Percentiles rank a stretch among this genome's conserved stretches.
Conservation (phyloP, 2,797 vertebrate species). For the Halcyon chelicuti region DNA sequence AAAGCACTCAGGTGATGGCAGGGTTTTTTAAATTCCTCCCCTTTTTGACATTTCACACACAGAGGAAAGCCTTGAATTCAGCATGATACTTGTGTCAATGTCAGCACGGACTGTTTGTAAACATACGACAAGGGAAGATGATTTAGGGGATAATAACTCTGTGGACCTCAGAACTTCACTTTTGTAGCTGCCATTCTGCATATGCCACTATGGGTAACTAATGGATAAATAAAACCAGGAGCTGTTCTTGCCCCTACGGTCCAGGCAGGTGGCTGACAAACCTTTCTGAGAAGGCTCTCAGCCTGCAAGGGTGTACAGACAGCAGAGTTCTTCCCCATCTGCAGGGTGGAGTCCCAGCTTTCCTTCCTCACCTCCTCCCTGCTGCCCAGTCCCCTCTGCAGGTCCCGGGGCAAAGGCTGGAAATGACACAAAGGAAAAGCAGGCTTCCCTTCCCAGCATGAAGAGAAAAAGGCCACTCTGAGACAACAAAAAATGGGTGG, state of each 20-base stretch:
- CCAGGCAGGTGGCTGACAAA: background rate
- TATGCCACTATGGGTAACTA: background rate
- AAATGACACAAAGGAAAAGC: background rate
- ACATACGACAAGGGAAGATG: background rate
- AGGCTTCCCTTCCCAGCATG: background rate
- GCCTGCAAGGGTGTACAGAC: background rate
- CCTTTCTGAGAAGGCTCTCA: background rate
- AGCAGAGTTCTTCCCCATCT: background rate
- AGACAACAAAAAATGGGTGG: background rate
- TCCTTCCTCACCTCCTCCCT: background rate
- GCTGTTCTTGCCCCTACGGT: background rate
- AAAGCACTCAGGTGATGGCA: background rate
- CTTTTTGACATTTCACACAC: background rate
- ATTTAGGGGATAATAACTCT: background rate
- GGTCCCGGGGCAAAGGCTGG: background rate
- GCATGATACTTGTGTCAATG: background rate
- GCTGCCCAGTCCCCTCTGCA: background rate
- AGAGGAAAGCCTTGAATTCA: conserved; percentile 9
- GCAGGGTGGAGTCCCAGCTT: background rate
- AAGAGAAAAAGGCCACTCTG: background rate
- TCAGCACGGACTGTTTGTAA: conserved; percentile 4
- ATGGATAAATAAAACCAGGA: conserved; percentile 3
- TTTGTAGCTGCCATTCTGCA: background rate
- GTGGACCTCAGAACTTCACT: background rate
- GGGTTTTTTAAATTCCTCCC: conserved; percentile 20